Percentiles rank a stretch among this genome's conserved stretches.
Evolutionary conservation across 2,113 vertebrate species (phyloP).

Genomic region (Mobula hypostoma): DNA sequence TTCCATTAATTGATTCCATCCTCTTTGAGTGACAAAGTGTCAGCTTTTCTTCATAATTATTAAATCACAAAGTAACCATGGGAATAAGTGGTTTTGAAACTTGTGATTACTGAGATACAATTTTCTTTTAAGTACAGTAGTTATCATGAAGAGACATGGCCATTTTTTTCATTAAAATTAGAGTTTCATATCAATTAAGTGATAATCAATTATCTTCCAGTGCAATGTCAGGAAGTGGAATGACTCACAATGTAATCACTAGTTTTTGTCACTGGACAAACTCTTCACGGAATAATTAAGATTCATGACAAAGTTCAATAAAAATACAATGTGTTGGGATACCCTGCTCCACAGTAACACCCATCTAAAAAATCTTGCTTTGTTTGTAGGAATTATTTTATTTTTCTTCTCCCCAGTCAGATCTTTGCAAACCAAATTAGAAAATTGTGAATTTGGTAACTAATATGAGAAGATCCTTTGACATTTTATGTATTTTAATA

Average conservation of each 20-base stretch:
- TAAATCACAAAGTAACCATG: neutral
- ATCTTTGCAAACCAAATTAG: neutral
- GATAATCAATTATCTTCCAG: slow-evolving; percentile 17
- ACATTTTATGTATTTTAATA: neutral
- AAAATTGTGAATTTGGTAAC: neutral
- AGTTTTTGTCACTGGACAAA: neutral
- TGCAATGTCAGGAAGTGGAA: neutral
- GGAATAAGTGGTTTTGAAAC: neutral
- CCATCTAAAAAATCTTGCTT: neutral
- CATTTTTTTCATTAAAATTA: neutral
- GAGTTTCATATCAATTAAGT: neutral
- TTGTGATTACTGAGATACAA: neutral
- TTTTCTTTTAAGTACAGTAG: neutral
- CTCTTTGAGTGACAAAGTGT: neutral
- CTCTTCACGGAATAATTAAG: slow-evolving; percentile 5
- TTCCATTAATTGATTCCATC: neutral
- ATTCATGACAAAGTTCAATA: neutral
- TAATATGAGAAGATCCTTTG: neutral
- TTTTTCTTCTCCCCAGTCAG: neutral
- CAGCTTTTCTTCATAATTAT: neutral
- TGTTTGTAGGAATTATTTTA: neutral
- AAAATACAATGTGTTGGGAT: neutral
- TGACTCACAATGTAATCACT: neutral
- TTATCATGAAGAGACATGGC: neutral
- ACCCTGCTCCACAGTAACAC: neutral